Conservation (phyloP, 2,797 vertebrate species). For the Periparus ater region DNA sequence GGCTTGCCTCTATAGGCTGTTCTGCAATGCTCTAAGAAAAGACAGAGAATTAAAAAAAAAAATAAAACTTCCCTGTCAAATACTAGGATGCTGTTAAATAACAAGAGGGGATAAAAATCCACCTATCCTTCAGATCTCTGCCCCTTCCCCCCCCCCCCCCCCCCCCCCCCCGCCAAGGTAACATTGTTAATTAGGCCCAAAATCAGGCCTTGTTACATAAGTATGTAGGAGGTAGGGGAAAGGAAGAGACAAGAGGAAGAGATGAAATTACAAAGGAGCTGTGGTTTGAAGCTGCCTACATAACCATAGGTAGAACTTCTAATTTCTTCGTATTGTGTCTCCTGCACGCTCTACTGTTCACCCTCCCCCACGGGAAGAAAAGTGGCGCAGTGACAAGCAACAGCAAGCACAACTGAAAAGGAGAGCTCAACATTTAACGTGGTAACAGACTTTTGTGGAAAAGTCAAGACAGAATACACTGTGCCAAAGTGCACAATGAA, state of each 20-base stretch:
- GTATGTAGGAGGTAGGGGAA: not conserved
- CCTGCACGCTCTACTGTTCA: rapidly evolving
- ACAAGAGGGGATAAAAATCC: not conserved
- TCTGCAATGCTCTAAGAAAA: not conserved
- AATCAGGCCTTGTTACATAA: not conserved
- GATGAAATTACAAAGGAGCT: not conserved
- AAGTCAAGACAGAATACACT: not conserved
- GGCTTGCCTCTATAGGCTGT: not conserved
- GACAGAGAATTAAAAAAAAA: not conserved
- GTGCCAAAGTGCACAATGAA: not conserved
- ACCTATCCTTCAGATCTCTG: not conserved
- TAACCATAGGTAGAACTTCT: not conserved
- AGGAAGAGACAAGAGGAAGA: constrained; percentile 23
- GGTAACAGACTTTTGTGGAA: not conserved
- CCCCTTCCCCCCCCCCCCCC: rapidly evolving
- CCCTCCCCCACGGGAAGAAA: constrained; percentile 9
- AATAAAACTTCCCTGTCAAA: not conserved
- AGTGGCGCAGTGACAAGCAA: not conserved
- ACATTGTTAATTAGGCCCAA: not conserved
- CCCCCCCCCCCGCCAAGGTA: not conserved
- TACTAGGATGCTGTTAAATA: not conserved
- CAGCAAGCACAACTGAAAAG: not conserved
- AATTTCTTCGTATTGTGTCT: not conserved
- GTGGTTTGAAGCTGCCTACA: constrained; percentile 32
- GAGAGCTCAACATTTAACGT: not conserved